Evolutionary conservation across 2,797 vertebrate species (phyloP).

Genomic region (Hydrocynus forskahlii): DNA sequence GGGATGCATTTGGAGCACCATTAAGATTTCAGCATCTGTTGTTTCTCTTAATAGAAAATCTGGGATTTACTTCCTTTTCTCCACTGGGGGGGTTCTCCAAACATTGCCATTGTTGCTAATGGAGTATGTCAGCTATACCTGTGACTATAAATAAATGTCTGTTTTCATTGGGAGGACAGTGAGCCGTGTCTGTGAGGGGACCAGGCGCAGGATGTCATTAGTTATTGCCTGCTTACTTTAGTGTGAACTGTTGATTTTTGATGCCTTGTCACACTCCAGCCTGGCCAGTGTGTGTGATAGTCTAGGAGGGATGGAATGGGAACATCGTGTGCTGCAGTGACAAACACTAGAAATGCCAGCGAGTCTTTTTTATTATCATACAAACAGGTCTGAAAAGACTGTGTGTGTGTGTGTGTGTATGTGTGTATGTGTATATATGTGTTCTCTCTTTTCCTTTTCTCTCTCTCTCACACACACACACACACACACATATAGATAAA

Average conservation of each 20-base stretch:
- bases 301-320: conserved; percentile 14
- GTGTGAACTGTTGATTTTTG: conserved; percentile 54
- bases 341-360: conserved; percentile 41
- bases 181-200: conserved; percentile 20
- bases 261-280: conserved; percentile 44
- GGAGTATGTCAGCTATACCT: conserved; percentile 54
- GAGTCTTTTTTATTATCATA: conserved; percentile 15
- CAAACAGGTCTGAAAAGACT: background rate
- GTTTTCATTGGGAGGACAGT: conserved; percentile 56
- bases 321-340: conserved; percentile 2
- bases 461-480: too few relatives aligned
- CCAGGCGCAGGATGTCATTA: conserved; percentile 40
- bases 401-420: too few relatives aligned
- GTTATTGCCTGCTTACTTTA: conserved; percentile 28
- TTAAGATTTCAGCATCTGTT: background rate
- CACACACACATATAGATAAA: too few relatives aligned
- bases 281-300: conserved; percentile 38
- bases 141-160: conserved; percentile 56
- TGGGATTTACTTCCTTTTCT: conserved; percentile 27
- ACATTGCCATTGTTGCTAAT: conserved; percentile 51
- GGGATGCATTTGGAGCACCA: background rate
- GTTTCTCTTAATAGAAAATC: conserved; percentile 1
- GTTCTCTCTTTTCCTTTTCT: too few relatives aligned
- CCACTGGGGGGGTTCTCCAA: conserved; percentile 30
- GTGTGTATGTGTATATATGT: too few relatives aligned